A percentile compares a stretch with the other conserved stretches of the same genome.
These are phyloP conservation scores for Julus scanicus DNA, from an alignment of 2,888 invertebrate genomes.

Conservation along the genomic window DNA sequence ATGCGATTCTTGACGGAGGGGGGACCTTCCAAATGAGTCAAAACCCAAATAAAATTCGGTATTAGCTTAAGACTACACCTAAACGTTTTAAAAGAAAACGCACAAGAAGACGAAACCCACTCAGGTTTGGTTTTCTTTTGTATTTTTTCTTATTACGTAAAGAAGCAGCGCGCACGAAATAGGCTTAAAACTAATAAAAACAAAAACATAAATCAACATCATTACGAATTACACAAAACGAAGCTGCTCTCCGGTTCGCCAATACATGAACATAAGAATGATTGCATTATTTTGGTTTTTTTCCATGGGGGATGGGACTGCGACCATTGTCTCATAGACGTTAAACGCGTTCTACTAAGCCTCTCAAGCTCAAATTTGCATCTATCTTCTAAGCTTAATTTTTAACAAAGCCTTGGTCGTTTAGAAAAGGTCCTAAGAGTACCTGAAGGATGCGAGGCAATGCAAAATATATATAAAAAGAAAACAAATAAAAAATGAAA, in stretches of 20 bases:
- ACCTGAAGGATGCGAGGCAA: background rate
- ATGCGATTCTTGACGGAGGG: background rate
- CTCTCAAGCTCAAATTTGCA: background rate
- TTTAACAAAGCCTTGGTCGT: background rate
- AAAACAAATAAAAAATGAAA: background rate
- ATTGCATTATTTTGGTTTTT: background rate
- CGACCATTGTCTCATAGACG: background rate
- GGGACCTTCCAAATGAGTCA: background rate
- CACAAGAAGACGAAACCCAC: background rate
- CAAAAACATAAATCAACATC: slow-evolving; percentile 45
- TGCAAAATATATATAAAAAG: background rate
- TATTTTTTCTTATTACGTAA: slow-evolving; percentile 1
- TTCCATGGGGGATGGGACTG: background rate
- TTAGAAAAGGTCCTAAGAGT: background rate
- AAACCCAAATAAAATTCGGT: slow-evolving; percentile 29
- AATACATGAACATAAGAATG: background rate
- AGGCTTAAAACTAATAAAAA: slow-evolving; percentile 47
- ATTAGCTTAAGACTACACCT: slow-evolving; percentile 30
- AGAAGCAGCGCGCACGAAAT: background rate
- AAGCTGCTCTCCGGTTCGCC: slow-evolving; percentile 16
- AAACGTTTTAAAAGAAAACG: slow-evolving; percentile 13
- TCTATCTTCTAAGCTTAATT: background rate
- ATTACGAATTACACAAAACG: slow-evolving; percentile 17
- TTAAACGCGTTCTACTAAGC: background rate
- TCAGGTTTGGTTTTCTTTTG: background rate